Conservation (phyloP, 1,140 invertebrate genomes). For the Teleogryllus occipitalis region DNA sequence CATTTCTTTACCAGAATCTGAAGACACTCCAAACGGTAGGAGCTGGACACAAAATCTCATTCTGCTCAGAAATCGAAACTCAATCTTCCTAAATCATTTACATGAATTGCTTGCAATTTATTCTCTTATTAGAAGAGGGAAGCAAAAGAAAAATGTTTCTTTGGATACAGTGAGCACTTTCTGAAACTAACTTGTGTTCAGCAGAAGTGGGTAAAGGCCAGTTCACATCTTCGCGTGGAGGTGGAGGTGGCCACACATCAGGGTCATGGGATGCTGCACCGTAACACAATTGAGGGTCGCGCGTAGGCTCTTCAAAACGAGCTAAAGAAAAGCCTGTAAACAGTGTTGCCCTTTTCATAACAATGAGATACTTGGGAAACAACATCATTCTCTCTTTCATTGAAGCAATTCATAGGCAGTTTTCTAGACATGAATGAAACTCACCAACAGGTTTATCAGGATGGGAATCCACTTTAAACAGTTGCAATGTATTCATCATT, state of each 20-base stretch:
- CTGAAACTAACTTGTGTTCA: slow-evolving; percentile 53
- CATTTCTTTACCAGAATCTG: not conserved
- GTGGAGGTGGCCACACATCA: slow-evolving; percentile 67
- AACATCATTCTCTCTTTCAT: too few species aligned
- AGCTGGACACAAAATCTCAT: too few species aligned
- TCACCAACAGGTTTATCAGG: slow-evolving; percentile 39
- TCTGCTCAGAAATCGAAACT: too few species aligned
- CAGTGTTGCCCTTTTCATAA: too few species aligned
- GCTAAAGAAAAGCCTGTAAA: not conserved
- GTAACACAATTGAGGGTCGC: slow-evolving; percentile 34
- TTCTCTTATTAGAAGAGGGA: too few species aligned
- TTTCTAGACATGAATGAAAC: not conserved
- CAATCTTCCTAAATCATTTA: too few species aligned
- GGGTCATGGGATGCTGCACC: slow-evolving; percentile 37
- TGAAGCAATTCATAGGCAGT: too few species aligned
- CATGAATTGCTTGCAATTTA: too few species aligned
- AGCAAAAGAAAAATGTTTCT: too few species aligned
- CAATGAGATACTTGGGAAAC: too few species aligned
- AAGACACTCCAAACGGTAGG: too few species aligned
- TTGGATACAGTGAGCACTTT: too few species aligned
- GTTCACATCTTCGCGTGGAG: slow-evolving; percentile 70
- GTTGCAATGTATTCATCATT: slow-evolving; percentile 56
- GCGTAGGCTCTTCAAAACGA: slow-evolving; percentile 51
- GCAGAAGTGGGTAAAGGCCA: slow-evolving; percentile 84
- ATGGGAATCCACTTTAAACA: slow-evolving; percentile 47